phyloP scores from a whole-genome alignment of 2,888 invertebrate species.

The Megastigmus dorsalis region DNA sequence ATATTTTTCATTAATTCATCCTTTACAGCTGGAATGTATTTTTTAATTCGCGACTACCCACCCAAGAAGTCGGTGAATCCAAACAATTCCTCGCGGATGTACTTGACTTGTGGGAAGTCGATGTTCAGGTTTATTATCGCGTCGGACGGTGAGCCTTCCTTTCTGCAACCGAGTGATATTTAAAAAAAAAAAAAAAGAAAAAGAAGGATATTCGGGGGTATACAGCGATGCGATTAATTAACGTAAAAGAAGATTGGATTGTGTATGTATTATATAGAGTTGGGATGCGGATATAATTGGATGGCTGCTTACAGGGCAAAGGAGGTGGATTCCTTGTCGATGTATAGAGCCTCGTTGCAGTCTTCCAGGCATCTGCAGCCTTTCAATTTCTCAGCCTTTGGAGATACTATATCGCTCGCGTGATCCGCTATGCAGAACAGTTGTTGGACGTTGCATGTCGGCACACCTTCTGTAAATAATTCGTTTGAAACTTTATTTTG shows the following conservation, averaged over 20 bases:
- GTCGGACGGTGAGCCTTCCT: constrained; percentile 15
- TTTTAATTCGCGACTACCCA: not conserved
- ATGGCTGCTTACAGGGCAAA: constrained; percentile 25
- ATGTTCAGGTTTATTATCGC: constrained; percentile 37
- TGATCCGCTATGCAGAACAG: not conserved
- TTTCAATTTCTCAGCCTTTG: not conserved
- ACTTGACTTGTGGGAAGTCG: constrained; percentile 32
- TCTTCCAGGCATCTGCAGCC: constrained; percentile 21
- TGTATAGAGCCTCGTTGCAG: constrained; percentile 26
- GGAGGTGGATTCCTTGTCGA: constrained; percentile 29
- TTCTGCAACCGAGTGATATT: not conserved
- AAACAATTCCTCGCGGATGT: constrained; percentile 32
- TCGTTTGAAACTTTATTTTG: too few relatives aligned
- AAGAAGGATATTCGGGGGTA: not conserved
- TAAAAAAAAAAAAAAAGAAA: not conserved
- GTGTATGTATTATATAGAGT: too few relatives aligned
- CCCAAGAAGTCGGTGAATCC: constrained; percentile 27
- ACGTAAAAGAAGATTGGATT: too few relatives aligned
- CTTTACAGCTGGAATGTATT: not conserved
- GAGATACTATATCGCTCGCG: not conserved
- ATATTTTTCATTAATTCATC: not conserved
- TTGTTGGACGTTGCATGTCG: constrained; percentile 12
- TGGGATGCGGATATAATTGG: not conserved
- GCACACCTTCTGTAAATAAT: not conserved
- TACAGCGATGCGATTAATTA: too few relatives aligned